Conservation (phyloP, 1,140 invertebrate genomes). For the Trichomalopsis sarcophagae region DNA sequence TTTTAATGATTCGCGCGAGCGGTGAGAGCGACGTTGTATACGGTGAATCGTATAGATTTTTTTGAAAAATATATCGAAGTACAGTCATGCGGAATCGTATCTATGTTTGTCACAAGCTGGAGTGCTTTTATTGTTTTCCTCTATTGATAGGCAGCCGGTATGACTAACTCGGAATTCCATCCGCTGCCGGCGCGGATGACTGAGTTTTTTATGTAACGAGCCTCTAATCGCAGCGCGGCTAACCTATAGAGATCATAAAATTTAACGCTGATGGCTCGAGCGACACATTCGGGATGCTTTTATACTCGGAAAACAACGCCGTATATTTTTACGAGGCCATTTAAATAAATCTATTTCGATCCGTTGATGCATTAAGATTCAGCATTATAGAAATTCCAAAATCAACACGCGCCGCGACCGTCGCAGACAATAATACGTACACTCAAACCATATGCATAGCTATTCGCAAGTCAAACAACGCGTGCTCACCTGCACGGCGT, state of each 20-base stretch:
- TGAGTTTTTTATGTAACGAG: slow-evolving; percentile 6
- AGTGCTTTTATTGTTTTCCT: not conserved
- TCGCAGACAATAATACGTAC: no score
- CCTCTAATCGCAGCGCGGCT: slow-evolving; percentile 16
- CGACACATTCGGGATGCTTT: not conserved
- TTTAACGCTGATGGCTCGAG: slow-evolving; percentile 29
- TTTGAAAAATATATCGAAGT: no score
- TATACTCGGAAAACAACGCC: not conserved
- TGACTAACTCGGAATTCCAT: slow-evolving; percentile 4
- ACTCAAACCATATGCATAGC: no score
- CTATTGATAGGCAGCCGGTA: not conserved
- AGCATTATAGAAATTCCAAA: no score
- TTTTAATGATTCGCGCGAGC: not conserved
- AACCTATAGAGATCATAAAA: slow-evolving; percentile 23
- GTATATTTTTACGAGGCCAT: not conserved
- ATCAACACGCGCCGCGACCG: no score
- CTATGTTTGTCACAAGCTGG: no score
- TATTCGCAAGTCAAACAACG: not conserved
- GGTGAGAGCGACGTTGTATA: not conserved
- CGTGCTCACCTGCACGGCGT: not conserved
- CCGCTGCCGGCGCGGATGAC: not conserved
- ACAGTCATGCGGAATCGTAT: no score
- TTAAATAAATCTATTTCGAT: not conserved
- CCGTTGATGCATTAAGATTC: no score
- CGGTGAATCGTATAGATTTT: no score